Conservation (phyloP, 2,888 invertebrate genomes). For the Mimas tiliae region DNA sequence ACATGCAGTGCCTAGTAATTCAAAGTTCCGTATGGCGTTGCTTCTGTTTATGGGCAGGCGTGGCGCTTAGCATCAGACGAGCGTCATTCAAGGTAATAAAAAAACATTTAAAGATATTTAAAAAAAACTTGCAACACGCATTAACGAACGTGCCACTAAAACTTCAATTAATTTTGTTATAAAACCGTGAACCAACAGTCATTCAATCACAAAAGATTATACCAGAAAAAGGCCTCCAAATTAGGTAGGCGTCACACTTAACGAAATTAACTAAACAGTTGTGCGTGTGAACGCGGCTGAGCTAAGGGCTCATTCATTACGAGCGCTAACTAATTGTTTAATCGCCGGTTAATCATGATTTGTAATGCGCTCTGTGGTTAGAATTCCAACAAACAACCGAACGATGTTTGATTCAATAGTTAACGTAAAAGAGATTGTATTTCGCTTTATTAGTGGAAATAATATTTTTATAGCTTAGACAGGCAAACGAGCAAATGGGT, state of each 20-base stretch:
- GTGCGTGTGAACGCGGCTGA: constrained; percentile 26
- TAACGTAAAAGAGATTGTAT: no score
- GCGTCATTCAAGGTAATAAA: no score
- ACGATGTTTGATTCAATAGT: not conserved
- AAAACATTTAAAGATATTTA: not conserved
- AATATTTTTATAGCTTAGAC: no score
- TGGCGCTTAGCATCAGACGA: no score
- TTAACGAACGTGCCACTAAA: no score
- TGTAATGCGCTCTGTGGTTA: constrained; percentile 24
- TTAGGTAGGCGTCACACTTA: constrained; percentile 27
- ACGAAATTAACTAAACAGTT: constrained; percentile 25
- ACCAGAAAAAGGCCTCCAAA: constrained; percentile 14
- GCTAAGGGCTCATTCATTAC: constrained; percentile 36
- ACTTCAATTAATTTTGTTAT: not conserved
- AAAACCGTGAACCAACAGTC: constrained; percentile 18
- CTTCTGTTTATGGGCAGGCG: no score
- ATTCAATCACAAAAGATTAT: constrained; percentile 8
- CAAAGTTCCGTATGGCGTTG: no score
- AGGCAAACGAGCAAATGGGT: no score
- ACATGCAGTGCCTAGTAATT: no score
- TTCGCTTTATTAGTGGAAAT: no score
- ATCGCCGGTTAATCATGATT: constrained; percentile 63
- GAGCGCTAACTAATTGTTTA: constrained; percentile 66
- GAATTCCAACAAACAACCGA: constrained; percentile 11
- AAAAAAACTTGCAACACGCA: not conserved